A percentile compares a stretch with the other conserved stretches of the same genome.
Evolutionary conservation across 2,797 vertebrate genomes (phyloP).

Genomic region (Moxostoma hubbsi): DNA sequence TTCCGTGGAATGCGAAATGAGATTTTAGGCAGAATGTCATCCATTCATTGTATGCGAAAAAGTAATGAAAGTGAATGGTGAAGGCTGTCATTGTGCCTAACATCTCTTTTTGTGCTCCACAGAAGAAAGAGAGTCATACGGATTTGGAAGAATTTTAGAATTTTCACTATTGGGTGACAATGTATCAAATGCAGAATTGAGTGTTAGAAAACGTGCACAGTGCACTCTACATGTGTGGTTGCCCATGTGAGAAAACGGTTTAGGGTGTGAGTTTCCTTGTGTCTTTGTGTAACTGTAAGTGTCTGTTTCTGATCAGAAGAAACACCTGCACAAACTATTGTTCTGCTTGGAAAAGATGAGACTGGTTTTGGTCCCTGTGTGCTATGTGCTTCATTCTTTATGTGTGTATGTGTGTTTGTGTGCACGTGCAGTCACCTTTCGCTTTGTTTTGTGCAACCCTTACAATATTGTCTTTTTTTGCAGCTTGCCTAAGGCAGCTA

Average conservation of each 20-base stretch:
- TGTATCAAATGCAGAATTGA: not conserved
- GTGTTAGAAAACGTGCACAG: not conserved
- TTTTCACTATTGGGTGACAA: not conserved
- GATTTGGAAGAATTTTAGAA: slow-evolving; percentile 3
- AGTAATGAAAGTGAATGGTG: not conserved
- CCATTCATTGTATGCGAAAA: too few species aligned
- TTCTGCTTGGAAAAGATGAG: slow-evolving; percentile 42
- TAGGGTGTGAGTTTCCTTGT: slow-evolving; percentile 34
- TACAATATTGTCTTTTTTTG: slow-evolving; percentile 11
- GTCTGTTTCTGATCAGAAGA: slow-evolving; percentile 43
- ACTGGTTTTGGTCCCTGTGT: slow-evolving; percentile 25
- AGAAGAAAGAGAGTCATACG: not conserved
- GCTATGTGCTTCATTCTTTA: slow-evolving; percentile 18
- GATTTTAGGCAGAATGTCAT: too few species aligned
- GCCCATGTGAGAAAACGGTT: slow-evolving; percentile 12
- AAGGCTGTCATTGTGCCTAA: not conserved
- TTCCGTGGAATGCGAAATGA: too few species aligned
- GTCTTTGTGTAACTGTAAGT: slow-evolving; percentile 36
- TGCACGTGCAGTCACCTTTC: slow-evolving; percentile 6
- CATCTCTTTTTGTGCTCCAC: not conserved
- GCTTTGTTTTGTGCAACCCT: slow-evolving; percentile 6
- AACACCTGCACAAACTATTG: slow-evolving; percentile 52
- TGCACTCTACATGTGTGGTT: slow-evolving; percentile 11
- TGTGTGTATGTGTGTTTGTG: slow-evolving; percentile 8
- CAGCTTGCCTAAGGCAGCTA: slow-evolving; percentile 3